Evolutionary conservation across 2,113 vertebrate species (phyloP).

Genomic region (Otus sunia): DNA sequence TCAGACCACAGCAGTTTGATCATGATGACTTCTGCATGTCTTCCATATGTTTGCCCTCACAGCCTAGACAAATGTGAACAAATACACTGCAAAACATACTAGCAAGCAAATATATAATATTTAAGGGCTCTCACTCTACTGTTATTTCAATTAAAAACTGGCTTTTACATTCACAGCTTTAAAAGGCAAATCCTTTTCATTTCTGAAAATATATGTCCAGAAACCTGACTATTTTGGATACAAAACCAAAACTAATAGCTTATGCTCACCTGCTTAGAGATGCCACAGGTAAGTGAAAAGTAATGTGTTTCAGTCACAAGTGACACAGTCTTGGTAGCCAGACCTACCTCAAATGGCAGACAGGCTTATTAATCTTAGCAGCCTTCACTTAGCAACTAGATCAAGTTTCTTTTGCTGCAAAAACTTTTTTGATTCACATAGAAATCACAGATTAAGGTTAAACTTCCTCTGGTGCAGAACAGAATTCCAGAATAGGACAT

Average conservation of each 20-base stretch:
- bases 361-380: neutral
- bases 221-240: neutral
- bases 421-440: neutral
- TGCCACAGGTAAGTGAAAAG: neutral
- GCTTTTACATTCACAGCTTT: neutral
- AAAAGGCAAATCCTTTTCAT: neutral
- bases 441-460: neutral
- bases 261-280: neutral
- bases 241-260: neutral
- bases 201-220: neutral
- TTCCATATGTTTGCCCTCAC: neutral
- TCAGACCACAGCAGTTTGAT: neutral
- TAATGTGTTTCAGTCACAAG: neutral
- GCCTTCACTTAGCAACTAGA: neutral
- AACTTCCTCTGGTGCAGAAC: neutral
- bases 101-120: neutral
- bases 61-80: neutral
- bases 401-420: neutral
- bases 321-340: neutral
- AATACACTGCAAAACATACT: neutral
- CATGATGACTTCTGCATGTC: neutral
- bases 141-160: neutral
- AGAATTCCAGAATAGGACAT: neutral
- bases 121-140: neutral
- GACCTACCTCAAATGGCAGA: neutral